Conservation (phyloP, 2,888 invertebrate species). For the Eupithecia vulgata region DNA sequence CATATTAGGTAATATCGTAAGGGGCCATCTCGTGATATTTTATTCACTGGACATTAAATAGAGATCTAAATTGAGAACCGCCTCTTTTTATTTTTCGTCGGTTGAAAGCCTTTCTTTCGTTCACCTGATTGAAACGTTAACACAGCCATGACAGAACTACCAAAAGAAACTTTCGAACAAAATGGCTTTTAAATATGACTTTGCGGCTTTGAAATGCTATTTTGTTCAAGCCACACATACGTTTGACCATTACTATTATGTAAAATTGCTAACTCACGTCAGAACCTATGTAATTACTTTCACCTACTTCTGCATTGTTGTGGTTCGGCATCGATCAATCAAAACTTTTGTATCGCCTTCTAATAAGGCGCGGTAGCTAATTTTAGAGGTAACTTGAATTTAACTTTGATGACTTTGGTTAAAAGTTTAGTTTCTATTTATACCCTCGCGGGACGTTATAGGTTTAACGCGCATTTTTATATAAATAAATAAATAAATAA, state of each 20-base stretch:
- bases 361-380: not conserved
- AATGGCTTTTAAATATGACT: constrained; percentile 2
- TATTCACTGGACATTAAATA: no score
- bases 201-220: not conserved
- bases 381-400: not conserved
- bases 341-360: constrained; percentile 25
- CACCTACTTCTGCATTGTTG: constrained; percentile 36
- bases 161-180: not conserved
- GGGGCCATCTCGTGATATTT: no score
- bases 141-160: not conserved
- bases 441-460: not conserved
- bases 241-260: constrained; percentile 10
- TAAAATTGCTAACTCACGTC: constrained; percentile 1
- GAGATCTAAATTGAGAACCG: no score
- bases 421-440: not conserved
- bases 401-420: not conserved
- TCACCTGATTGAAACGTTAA: not conserved
- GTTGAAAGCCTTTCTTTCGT: no score
- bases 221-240: not conserved
- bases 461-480: not conserved
- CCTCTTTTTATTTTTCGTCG: no score
- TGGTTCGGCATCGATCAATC: constrained; percentile 37
- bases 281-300: constrained; percentile 50
- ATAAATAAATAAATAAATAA: no score
- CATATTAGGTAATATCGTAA: no score